Evolutionary conservation across 2,888 invertebrate species (phyloP), one percentile per base, ranked within the genome.

Genomic region (Anarsia innoxiella): DNA sequence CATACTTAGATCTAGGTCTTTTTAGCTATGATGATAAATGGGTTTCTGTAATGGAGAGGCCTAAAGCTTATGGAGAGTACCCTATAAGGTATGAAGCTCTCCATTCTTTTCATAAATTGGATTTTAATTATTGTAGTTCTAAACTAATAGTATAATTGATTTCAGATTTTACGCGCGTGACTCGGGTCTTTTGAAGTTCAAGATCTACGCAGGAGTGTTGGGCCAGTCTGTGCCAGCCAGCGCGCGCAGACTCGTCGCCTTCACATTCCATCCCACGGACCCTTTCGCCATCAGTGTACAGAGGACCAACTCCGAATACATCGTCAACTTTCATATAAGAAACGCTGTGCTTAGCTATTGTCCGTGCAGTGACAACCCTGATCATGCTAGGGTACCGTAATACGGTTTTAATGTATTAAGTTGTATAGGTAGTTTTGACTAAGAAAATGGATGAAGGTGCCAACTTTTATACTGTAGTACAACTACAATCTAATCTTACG

Each of bases 281-380:
- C 98, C 98, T 0, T 96, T 98, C 75, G 94, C 96, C 5, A 95
- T 98, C 47, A 97, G 96, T 59, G 95, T 97, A 5, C 97, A 98
- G 69, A 87, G 97, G 53, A 94, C 95, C 6, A 94, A 95, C 75
- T 90, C 94, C 1, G 96, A 96, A 64, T 98, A 97, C 69, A 93
- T 96, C 41, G 95, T 97, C 31, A 97, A 97, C 82, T 95, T 98
- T 72, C 98, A 98, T 66, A 89, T 98, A 37, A 87, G 96, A 59
- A 91, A 93, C 50, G 82, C 82, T 23, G 83, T 82, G 10, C 71
- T 79, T 40, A 78, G 76, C 63, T 75, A 64, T 19, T 32, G 32
- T 23, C 11, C 31, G 4, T 30, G 14, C n/a, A 25, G 23, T 13
- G 31, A 31, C 15, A 23, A 37, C 12, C 31, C 31, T 2, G 2